These are phyloP conservation scores for Tinamus guttatus DNA, from an alignment of 2,113 vertebrate species.

Conservation along the genomic window DNA sequence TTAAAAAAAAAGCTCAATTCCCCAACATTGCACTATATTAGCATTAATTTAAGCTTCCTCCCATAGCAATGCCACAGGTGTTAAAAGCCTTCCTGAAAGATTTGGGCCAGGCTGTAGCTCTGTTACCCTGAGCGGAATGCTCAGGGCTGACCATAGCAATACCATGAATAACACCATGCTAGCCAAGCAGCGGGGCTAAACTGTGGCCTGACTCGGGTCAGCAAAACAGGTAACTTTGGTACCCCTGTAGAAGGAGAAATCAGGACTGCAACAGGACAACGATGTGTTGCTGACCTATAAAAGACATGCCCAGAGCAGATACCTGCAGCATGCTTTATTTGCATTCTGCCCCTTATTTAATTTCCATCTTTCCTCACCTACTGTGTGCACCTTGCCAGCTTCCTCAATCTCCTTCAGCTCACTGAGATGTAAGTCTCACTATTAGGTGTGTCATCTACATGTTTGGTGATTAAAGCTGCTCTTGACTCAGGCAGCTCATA, in stretches of 20 bases:
- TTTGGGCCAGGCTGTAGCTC: not conserved
- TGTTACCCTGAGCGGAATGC: not conserved
- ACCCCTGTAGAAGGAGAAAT: not conserved
- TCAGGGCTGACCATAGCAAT: not conserved
- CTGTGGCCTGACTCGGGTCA: fast-evolving
- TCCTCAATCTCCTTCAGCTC: not conserved
- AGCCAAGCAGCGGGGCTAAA: not conserved
- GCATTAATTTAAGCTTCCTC: not conserved
- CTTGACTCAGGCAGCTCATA: not conserved
- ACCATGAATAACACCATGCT: not conserved
- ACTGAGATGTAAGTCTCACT: not conserved
- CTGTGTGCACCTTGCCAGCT: not conserved
- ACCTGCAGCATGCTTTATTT: not conserved
- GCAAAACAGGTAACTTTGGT: not conserved
- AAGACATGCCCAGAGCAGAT: not conserved
- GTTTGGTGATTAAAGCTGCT: not conserved
- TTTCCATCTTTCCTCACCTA: not conserved
- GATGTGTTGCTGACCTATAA: fast-evolving
- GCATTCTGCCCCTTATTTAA: not conserved
- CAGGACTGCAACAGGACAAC: not conserved
- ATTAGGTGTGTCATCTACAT: not conserved
- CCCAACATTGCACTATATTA: not conserved
- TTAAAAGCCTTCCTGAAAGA: not conserved
- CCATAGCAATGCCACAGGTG: fast-evolving
- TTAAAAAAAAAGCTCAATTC: not conserved